Evolutionary conservation across 2,113 vertebrate genomes (phyloP), one percentile per base, ranked within the genome.

Genomic region (Thalassoma bifasciatum): DNA sequence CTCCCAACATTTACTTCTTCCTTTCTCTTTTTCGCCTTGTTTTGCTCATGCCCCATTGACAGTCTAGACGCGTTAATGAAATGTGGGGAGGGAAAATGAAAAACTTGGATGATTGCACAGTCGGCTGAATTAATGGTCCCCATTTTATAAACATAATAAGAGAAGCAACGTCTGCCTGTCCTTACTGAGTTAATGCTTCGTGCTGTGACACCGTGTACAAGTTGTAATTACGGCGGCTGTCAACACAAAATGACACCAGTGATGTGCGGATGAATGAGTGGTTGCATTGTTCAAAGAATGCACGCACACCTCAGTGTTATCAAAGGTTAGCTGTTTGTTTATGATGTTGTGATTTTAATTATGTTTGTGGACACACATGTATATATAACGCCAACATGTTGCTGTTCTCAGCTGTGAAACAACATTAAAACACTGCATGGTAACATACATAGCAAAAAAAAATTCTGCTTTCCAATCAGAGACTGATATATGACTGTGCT

Each of bases 41-140:
- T 81, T 74, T 67, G 34, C 54, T 76, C 47, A 11, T 69, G 53
- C 42, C 73, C 73, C 68, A 26, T 38, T 50, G 68, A 69, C 24
- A 78, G 74, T 66, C 64, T 23, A 10, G 66, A 56, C 52, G 42
- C 57, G 22, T 65, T 82, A 66, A 86, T 73, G 21, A 80, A 82
- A 82, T 78, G 66, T 67, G 52, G 38, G 42, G 49, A 51, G 78
- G 66, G 54, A 73, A 81, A 80, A 83, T 70, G 46, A 76, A 78
- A 86, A 82, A 65, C 17, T 50, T 47, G 51, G 59, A 70, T 74
- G 78, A 80, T 57, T 67, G 72, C 67, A 81, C 70, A 51, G 75
- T 68, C 71, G 57, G 61, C 69, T 72, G 80, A 85, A 81, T 83
- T 73, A 86, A 86, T 86, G 83, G 67, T 73, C 79, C 62, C 74